A percentile compares a stretch with the other conserved stretches of the same genome.
Evolutionary conservation across 1,140 invertebrate species (phyloP).

Genomic region (Dinothrombium tinctorium): DNA sequence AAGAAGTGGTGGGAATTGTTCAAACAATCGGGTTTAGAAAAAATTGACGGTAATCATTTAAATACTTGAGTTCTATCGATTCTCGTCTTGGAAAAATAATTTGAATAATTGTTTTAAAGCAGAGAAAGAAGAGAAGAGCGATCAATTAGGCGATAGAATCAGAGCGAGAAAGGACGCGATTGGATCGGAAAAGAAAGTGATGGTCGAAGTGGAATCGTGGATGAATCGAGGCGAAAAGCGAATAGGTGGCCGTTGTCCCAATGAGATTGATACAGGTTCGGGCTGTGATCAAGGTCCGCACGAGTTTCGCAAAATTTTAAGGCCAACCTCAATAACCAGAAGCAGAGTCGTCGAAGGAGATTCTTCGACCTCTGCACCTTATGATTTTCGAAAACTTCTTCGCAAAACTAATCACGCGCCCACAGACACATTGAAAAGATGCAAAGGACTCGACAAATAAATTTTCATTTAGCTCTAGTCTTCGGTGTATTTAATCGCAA

Average conservation of each 20-base stretch:
- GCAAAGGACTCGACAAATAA: constrained; percentile 20
- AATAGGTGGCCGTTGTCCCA: too few species aligned
- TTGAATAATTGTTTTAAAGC: background rate
- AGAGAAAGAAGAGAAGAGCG: too few species aligned
- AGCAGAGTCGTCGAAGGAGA: background rate
- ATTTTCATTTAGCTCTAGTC: too few species aligned
- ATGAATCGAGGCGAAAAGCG: background rate
- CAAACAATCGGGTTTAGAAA: background rate
- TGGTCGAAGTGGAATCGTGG: background rate
- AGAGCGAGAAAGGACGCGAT: background rate
- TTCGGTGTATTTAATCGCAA: too few species aligned
- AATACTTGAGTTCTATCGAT: background rate
- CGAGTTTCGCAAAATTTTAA: constrained; percentile 4
- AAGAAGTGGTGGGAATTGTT: constrained; percentile 5
- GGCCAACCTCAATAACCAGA: background rate
- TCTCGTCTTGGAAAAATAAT: background rate
- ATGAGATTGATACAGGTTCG: too few species aligned
- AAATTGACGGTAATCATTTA: background rate
- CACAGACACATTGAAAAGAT: constrained; percentile 40
- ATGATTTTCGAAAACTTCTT: constrained; percentile 40
- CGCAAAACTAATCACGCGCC: constrained; percentile 37
- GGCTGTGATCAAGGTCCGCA: background rate
- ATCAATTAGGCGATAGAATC: background rate
- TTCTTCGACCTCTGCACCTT: constrained; percentile 21
- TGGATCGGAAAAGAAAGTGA: background rate